phyloP scores from a whole-genome alignment of 2,888 invertebrate genomes.

The Synergus japonicus region DNA sequence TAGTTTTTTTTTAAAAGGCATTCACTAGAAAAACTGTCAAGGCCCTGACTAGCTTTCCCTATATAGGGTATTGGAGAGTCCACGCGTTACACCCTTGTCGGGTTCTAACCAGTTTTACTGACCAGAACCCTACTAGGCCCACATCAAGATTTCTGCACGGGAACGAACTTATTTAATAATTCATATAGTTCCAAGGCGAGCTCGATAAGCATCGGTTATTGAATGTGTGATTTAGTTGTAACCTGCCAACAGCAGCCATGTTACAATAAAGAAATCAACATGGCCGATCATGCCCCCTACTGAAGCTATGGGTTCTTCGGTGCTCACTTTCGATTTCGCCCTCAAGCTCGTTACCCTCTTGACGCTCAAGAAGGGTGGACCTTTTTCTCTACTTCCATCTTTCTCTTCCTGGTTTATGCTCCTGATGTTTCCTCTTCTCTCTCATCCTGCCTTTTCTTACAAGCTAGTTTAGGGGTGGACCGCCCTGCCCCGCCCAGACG shows the following conservation, averaged over 20 bases:
- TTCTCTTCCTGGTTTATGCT: slow-evolving; percentile 25
- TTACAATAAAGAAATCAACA: slow-evolving; percentile 77
- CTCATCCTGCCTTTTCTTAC: slow-evolving; percentile 67
- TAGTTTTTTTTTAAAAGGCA: too few species aligned
- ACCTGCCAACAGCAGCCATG: slow-evolving; percentile 76
- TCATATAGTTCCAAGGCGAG: slow-evolving; percentile 61
- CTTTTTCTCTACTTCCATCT: slow-evolving; percentile 43
- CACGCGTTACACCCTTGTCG: too few species aligned
- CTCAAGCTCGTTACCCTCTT: slow-evolving; percentile 74
- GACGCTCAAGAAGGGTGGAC: slow-evolving; percentile 64
- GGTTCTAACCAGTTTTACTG: too few species aligned
- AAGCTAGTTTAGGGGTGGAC: slow-evolving; percentile 73
- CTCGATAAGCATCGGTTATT: slow-evolving; percentile 63
- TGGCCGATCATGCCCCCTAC: slow-evolving; percentile 70
- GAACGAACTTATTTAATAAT: slow-evolving; percentile 63
- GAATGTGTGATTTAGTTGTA: slow-evolving; percentile 65
- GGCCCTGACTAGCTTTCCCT: too few species aligned
- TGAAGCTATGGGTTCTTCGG: slow-evolving; percentile 52
- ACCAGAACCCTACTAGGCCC: too few species aligned
- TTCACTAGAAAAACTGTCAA: too few species aligned
- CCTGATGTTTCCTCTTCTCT: slow-evolving; percentile 46
- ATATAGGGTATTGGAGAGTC: too few species aligned
- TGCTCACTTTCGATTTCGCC: slow-evolving; percentile 76
- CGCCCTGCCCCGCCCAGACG: slow-evolving; percentile 72
- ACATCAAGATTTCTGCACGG: too few species aligned